phyloP scores from a whole-genome alignment of 2,113 vertebrate genomes.

The Forbesichthys papilliferus region DNA sequence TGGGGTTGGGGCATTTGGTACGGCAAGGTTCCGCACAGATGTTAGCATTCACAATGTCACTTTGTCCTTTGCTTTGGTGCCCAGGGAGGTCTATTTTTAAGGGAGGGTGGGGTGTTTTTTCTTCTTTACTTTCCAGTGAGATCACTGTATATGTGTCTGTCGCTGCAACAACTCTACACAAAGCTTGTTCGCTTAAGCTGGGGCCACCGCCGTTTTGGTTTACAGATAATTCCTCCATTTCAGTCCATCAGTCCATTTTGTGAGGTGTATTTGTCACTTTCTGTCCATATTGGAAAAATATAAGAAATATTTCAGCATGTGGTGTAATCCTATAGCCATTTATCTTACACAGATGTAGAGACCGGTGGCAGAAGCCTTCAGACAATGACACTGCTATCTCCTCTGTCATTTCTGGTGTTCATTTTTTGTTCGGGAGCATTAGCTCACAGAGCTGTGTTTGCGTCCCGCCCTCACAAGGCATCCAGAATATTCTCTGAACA shows the following conservation, averaged over 20 bases:
- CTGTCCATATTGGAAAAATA: neutral
- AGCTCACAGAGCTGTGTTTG: constrained; percentile 56
- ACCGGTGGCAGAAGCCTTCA: neutral
- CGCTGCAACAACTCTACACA: constrained; percentile 59
- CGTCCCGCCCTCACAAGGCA: constrained; percentile 56
- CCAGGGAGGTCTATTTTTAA: constrained; percentile 76
- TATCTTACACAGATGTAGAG: constrained; percentile 9
- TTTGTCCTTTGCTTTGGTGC: constrained; percentile 75
- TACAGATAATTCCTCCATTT: constrained; percentile 48
- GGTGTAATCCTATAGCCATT: constrained; percentile 18
- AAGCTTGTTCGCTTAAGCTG: constrained; percentile 43
- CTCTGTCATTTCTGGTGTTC: constrained; percentile 8
- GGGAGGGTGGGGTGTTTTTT: constrained; percentile 60
- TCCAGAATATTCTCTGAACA: constrained; percentile 56
- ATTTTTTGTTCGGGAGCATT: constrained; percentile 25
- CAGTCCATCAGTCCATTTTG: constrained; percentile 30
- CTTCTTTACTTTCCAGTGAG: constrained; percentile 65
- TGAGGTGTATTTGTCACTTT: neutral
- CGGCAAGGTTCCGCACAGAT: constrained; percentile 80
- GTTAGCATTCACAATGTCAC: constrained; percentile 82
- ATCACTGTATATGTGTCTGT: constrained; percentile 67
- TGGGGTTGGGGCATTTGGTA: constrained; percentile 75
- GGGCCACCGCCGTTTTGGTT: constrained; percentile 40
- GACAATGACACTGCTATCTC: constrained; percentile 25
- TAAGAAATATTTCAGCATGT: neutral